Evolutionary conservation across 2,888 invertebrate species (phyloP).

Genomic region (Pyrrhopygopsis socrates): DNA sequence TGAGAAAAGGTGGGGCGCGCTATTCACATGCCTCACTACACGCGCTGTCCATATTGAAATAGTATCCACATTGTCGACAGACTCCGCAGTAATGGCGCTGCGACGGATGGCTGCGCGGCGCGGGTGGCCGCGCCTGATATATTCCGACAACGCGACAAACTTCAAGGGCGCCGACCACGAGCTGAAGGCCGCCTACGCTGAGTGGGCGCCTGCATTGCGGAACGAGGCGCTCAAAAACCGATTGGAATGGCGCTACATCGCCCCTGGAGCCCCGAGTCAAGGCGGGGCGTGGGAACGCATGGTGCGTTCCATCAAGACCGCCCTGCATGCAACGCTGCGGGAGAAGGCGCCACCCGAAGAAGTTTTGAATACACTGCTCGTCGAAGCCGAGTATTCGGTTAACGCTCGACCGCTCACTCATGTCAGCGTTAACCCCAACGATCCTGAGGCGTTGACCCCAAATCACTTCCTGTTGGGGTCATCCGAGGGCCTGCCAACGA

Average conservation of each 20-base stretch:
- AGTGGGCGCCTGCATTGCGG: conserved; percentile 26
- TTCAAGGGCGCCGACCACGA: conserved; percentile 59
- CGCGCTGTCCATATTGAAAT: conserved; percentile 53
- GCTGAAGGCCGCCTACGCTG: conserved; percentile 32
- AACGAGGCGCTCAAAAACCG: neutral
- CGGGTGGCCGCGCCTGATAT: conserved; percentile 64
- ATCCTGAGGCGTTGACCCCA: conserved; percentile 76
- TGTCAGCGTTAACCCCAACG: conserved; percentile 73
- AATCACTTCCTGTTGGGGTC: conserved; percentile 58
- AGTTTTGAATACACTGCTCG: conserved; percentile 28
- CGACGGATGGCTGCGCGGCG: conserved; percentile 78
- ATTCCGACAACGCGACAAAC: conserved; percentile 77
- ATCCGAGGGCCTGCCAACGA: conserved; percentile 19
- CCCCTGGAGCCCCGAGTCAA: conserved; percentile 32
- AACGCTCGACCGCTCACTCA: conserved; percentile 77
- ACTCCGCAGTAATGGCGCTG: conserved; percentile 79
- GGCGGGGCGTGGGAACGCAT: conserved; percentile 66
- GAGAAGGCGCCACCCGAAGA: conserved; percentile 39
- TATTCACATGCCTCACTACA: conserved; percentile 49
- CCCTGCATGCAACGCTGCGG: conserved; percentile 5
- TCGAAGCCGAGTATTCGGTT: conserved; percentile 38
- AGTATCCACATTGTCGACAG: conserved; percentile 43
- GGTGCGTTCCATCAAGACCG: conserved; percentile 50
- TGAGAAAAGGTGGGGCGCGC: conserved; percentile 57
- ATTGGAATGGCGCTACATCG: conserved; percentile 29